Evolutionary conservation across 2,797 vertebrate species (phyloP).

Genomic region (Lepilemur ruficaudatus): DNA sequence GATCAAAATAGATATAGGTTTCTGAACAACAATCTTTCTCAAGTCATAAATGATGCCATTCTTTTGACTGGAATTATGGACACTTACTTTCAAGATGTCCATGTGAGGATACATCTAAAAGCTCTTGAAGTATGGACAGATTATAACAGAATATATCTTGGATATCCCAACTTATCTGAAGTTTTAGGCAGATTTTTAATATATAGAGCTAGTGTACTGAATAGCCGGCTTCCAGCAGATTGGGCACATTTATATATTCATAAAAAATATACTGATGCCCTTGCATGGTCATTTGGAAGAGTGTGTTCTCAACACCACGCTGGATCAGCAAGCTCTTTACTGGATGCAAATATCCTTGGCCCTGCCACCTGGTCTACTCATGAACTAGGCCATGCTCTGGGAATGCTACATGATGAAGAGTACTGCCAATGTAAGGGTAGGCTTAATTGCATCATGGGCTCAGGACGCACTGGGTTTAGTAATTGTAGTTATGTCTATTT

Average conservation of each 20-base stretch:
- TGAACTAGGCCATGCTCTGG: slow-evolving; percentile 79
- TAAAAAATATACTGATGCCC: not conserved
- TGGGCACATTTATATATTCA: slow-evolving; percentile 73
- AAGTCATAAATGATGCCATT: slow-evolving; percentile 64
- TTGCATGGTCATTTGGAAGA: slow-evolving; percentile 58
- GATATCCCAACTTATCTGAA: accelerated
- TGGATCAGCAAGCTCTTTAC: slow-evolving; percentile 52
- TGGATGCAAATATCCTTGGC: slow-evolving; percentile 9
- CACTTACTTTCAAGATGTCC: slow-evolving; percentile 69
- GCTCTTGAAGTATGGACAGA: slow-evolving; percentile 81
- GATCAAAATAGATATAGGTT: slow-evolving; percentile 50
- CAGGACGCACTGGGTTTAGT: slow-evolving; percentile 68
- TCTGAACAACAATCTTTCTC: not conserved
- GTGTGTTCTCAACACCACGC: slow-evolving; percentile 23
- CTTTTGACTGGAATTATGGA: slow-evolving; percentile 71
- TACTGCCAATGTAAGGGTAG: slow-evolving; percentile 68
- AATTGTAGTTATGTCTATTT: slow-evolving; percentile 80
- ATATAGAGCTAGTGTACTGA: not conserved
- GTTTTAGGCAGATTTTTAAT: slow-evolving; percentile 50
- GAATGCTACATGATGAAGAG: slow-evolving; percentile 54
- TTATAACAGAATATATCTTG: accelerated
- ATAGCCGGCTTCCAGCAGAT: not conserved
- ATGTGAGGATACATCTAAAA: slow-evolving; percentile 55
- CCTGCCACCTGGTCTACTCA: slow-evolving; percentile 70
- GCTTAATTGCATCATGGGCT: slow-evolving; percentile 75